Evolutionary conservation across 2,797 vertebrate species (phyloP).

Genomic region (Carcharodon carcharias): DNA sequence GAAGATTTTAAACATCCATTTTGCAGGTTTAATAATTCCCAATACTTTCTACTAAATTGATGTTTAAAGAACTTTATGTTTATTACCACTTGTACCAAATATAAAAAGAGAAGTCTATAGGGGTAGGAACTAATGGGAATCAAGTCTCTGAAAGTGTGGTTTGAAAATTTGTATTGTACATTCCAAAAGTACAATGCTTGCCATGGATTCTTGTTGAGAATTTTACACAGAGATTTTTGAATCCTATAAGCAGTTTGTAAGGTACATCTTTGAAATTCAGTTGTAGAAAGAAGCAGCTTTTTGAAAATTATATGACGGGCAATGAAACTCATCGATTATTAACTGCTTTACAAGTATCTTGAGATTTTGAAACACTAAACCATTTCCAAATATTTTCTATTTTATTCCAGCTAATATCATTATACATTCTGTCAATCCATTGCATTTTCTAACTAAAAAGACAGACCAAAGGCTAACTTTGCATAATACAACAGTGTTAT

Average conservation of each 20-base stretch:
- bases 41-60: background rate
- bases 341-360: background rate
- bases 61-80: background rate
- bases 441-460: background rate
- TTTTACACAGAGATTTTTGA: constrained; percentile 17
- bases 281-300: background rate
- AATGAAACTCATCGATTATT: background rate
- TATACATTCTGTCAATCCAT: background rate
- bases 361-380: background rate
- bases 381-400: background rate
- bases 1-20: constrained; percentile 20
- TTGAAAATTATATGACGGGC: background rate
- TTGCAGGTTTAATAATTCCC: background rate
- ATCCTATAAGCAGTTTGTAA: background rate
- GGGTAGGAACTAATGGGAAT: constrained; percentile 19
- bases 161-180: background rate
- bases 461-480: background rate
- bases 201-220: background rate
- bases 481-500: background rate
- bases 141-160: background rate
- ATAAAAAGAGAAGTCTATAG: constrained; percentile 17
- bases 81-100: background rate
- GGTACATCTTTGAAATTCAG: background rate
- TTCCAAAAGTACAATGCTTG: constrained; percentile 1
- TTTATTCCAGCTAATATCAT: background rate